Conservation (phyloP, 1,140 invertebrate genomes). For the Polyergus mexicanus region DNA sequence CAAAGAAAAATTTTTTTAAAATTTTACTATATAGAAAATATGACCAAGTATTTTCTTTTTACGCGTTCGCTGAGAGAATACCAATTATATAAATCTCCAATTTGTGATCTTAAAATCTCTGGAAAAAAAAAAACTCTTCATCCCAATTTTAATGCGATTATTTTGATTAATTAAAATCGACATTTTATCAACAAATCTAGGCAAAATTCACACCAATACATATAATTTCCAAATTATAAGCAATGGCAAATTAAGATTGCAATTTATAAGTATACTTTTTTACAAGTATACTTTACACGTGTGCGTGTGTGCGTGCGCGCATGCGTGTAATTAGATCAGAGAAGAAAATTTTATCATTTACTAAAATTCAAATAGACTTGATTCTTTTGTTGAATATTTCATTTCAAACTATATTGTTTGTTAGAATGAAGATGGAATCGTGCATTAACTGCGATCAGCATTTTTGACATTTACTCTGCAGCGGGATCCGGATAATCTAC, state of each 20-base stretch:
- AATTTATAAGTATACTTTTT: too few species aligned
- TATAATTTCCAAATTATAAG: background rate
- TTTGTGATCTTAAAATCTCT: background rate
- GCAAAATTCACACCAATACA: background rate
- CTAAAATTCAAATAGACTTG: background rate
- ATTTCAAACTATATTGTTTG: slow-evolving; percentile 20
- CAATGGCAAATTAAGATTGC: background rate
- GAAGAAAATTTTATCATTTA: background rate
- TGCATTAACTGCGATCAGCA: slow-evolving; percentile 17
- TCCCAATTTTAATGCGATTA: background rate
- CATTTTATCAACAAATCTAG: background rate
- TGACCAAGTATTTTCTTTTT: background rate
- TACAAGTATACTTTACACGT: too few species aligned
- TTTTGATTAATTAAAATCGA: background rate
- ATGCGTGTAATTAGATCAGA: background rate
- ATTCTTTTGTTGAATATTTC: background rate
- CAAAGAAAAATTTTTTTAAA: background rate
- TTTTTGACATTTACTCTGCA: slow-evolving; percentile 22
- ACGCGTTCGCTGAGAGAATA: background rate
- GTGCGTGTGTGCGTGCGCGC: too few species aligned
- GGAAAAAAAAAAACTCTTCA: background rate
- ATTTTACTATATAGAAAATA: background rate
- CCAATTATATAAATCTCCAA: background rate
- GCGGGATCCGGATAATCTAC: slow-evolving; percentile 38
- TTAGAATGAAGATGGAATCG: slow-evolving; percentile 21